Evolutionary conservation across 2,888 invertebrate species (phyloP).

Genomic region (Norana najaformis): DNA sequence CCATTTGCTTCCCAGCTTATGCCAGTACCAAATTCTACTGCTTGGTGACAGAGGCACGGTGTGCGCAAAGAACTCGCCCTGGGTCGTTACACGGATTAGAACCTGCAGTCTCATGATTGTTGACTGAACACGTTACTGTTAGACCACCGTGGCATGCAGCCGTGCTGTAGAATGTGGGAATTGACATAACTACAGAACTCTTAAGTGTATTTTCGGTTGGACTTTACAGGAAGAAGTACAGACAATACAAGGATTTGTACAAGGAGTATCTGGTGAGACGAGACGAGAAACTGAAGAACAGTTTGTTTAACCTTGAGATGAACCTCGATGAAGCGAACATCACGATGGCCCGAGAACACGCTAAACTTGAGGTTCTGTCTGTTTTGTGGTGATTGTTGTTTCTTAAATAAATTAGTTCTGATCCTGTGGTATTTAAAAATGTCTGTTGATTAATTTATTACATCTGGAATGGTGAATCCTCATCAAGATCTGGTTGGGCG

Average conservation of each 20-base stretch:
- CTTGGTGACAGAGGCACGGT: too few relatives aligned
- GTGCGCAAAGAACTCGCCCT: too few relatives aligned
- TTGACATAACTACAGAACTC: not conserved
- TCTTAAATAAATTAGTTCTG: not conserved
- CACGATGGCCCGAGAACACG: constrained; percentile 78
- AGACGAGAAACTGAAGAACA: constrained; percentile 74
- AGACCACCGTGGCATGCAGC: too few relatives aligned
- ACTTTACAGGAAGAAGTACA: constrained; percentile 68
- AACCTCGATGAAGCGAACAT: constrained; percentile 75
- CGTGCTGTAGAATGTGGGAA: not conserved
- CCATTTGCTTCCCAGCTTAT: too few relatives aligned
- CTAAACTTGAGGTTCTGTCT: constrained; percentile 72
- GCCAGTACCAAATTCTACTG: too few relatives aligned
- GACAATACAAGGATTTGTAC: constrained; percentile 73
- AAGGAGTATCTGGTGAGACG: constrained; percentile 74
- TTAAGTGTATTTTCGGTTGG: constrained; percentile 18
- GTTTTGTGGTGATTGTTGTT: not conserved
- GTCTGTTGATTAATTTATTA: too few relatives aligned
- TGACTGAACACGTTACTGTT: too few relatives aligned
- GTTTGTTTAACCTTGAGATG: constrained; percentile 77
- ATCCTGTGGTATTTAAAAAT: too few relatives aligned
- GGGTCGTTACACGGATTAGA: too few relatives aligned
- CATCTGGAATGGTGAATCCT: too few relatives aligned
- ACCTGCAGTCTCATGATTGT: too few relatives aligned
- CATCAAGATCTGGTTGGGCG: too few relatives aligned